phyloP scores from a whole-genome alignment of 2,797 vertebrate genomes.

The Remorina albescens region DNA sequence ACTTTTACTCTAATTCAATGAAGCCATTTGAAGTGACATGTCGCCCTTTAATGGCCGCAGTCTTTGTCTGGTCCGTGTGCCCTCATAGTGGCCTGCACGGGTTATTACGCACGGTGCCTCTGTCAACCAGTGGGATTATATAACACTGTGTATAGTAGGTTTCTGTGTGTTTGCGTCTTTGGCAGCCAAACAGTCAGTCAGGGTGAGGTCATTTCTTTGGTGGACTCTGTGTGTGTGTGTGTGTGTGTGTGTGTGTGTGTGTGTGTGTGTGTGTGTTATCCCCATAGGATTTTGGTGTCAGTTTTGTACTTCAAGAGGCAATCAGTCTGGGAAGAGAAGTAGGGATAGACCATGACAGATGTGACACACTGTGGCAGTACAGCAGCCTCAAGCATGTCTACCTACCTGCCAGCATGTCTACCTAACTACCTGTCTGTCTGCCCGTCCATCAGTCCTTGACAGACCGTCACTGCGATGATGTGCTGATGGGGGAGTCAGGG shows the following conservation, averaged over 20 bases:
- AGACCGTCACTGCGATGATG: neutral
- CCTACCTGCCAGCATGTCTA: conserved; percentile 22
- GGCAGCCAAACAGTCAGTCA: conserved; percentile 48
- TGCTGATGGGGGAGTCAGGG: neutral
- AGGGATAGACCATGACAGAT: conserved; percentile 26
- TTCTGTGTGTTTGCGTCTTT: conserved; percentile 38
- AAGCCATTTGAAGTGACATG: conserved; percentile 11
- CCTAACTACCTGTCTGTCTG: neutral
- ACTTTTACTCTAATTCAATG: neutral
- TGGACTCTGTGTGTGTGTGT: conserved; percentile 22
- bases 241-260: conserved; percentile 21
- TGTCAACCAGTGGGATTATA: conserved; percentile 54
- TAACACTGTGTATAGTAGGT: conserved; percentile 37
- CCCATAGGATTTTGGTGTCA: conserved; percentile 39
- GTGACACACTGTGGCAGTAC: conserved; percentile 24
- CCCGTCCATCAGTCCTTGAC: conserved; percentile 10
- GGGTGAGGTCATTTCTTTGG: conserved; percentile 63
- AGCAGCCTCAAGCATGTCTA: conserved; percentile 13
- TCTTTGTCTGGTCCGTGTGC: conserved; percentile 19
- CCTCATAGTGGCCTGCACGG: conserved; percentile 15
- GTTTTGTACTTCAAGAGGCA: conserved; percentile 38
- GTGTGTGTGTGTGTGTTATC: conserved; percentile 25
- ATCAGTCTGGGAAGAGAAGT: conserved; percentile 30
- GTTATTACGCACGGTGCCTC: conserved; percentile 36
- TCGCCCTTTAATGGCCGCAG: conserved; percentile 15